phyloP scores from a whole-genome alignment of 2,797 vertebrate genomes.

The Perdix hodgsoniae region DNA sequence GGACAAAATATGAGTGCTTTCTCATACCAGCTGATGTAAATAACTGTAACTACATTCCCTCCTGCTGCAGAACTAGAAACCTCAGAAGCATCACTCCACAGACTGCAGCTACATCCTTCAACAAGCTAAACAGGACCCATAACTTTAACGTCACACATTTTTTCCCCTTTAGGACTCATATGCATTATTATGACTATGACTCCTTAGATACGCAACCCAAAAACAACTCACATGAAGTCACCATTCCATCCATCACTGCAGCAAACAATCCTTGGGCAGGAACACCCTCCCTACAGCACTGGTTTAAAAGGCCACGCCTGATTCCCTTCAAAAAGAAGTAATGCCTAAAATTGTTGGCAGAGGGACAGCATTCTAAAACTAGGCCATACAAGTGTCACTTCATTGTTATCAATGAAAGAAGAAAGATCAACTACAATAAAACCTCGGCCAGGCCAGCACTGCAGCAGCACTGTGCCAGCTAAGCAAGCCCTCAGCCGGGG shows the following conservation, averaged over 20 bases:
- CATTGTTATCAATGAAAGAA: conserved; percentile 83
- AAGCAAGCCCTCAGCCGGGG: conserved; percentile 73
- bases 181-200: neutral
- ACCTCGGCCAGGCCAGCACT: conserved; percentile 69
- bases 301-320: conserved; percentile 78
- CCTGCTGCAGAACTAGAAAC: neutral
- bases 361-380: conserved; percentile 75
- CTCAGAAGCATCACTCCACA: neutral
- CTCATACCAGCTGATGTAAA: neutral
- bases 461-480: conserved; percentile 75
- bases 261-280: conserved; percentile 35
- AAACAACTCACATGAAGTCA: neutral
- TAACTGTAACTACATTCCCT: neutral
- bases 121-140: neutral
- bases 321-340: conserved; percentile 75
- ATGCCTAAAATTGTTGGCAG: conserved; percentile 80
- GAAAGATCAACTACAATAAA: conserved; percentile 78
- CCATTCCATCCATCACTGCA: conserved; percentile 18
- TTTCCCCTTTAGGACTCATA: neutral
- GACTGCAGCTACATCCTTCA: neutral
- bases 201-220: neutral
- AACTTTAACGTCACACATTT: neutral
- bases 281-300: conserved; percentile 61
- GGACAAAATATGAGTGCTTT: neutral
- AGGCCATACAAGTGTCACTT: conserved; percentile 81